Conservation (phyloP, 2,797 vertebrate species). For the Hydrolagus colliei region DNA sequence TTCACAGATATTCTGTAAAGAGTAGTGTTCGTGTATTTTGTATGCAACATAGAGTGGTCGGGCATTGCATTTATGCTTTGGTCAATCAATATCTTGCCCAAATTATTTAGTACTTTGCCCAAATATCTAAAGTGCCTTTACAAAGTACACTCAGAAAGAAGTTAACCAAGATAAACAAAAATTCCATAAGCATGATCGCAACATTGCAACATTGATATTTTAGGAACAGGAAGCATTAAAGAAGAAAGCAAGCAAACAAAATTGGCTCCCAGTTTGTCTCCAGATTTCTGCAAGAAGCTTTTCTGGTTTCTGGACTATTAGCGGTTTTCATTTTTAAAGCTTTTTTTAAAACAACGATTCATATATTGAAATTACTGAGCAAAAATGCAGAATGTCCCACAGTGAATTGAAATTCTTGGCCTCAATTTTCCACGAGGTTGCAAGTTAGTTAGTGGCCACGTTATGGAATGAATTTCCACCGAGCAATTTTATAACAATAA, state of each 20-base stretch:
- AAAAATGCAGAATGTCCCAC: neutral
- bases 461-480: no score
- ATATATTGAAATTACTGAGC: neutral
- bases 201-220: neutral
- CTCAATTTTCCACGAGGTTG: neutral
- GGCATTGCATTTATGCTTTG: neutral
- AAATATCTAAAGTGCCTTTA: neutral
- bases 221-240: constrained; percentile 8
- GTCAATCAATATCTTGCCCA: neutral
- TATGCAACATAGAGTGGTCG: no score
- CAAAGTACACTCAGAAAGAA: neutral
- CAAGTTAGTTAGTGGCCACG: neutral
- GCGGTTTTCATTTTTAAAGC: neutral
- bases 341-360: no score
- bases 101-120: neutral
- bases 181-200: neutral
- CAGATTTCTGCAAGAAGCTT: neutral
- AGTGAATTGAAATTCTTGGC: neutral
- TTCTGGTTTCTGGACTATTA: neutral
- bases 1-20: no score
- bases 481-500: no score
- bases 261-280: neutral
- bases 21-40: no score
- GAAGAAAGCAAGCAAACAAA: neutral
- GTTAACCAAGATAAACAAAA: neutral